A percentile compares a stretch with the other conserved stretches of the same genome.
phyloP scores from a whole-genome alignment of 2,888 invertebrate species.

The Trachelus troglodyta region DNA sequence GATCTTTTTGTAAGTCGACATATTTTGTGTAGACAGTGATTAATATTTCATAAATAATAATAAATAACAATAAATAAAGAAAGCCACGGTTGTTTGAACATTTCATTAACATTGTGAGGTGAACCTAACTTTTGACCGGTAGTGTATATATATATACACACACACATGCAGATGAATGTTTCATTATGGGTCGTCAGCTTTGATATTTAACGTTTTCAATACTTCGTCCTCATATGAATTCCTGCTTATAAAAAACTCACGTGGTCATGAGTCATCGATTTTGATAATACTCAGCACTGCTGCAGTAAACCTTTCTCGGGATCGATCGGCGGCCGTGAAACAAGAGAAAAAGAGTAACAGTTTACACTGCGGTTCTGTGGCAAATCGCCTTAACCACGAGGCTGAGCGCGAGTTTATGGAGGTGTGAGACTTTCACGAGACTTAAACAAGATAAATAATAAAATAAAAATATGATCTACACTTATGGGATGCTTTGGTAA shows the following conservation, averaged over 20 bases:
- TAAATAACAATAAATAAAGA: too few relatives aligned
- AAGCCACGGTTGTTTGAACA: too few relatives aligned
- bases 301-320: not conserved
- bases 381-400: slow-evolving; percentile 34
- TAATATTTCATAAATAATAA: too few relatives aligned
- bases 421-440: not conserved
- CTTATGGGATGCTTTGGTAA: not conserved
- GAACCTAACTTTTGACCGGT: too few relatives aligned
- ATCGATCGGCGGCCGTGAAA: not conserved
- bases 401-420: slow-evolving; percentile 28
- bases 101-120: too few relatives aligned
- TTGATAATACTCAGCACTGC: not conserved
- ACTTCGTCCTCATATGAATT: not conserved
- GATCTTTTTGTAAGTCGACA: too few relatives aligned
- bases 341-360: not conserved
- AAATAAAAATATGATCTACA: not conserved
- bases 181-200: not conserved
- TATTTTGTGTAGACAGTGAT: too few relatives aligned
- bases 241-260: not conserved
- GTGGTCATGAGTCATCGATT: not conserved
- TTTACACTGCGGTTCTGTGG: slow-evolving; percentile 42
- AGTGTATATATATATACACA: too few relatives aligned
- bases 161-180: not conserved
- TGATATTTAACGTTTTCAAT: not conserved
- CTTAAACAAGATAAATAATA: not conserved